Percentiles rank a stretch among this genome's conserved stretches.
Conservation (phyloP, 2,113 vertebrate species). For the Rutilus rutilus region DNA sequence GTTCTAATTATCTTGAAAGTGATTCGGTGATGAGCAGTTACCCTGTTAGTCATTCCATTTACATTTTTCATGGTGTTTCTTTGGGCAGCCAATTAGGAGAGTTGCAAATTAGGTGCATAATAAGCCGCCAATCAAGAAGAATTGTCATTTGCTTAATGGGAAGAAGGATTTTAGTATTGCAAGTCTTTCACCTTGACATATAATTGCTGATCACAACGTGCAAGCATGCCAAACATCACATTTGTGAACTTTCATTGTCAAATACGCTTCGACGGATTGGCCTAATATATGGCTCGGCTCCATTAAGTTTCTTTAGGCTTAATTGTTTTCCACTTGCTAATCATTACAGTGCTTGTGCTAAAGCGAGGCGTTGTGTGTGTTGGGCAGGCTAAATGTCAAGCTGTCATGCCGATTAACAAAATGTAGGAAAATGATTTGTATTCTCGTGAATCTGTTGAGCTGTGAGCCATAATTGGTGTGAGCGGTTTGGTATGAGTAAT, state of each 20-base stretch:
- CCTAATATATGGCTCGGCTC: neutral
- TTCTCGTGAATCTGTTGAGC: neutral
- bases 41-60: conserved; percentile 29
- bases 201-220: conserved; percentile 24
- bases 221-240: conserved; percentile 10
- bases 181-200: conserved; percentile 2
- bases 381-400: conserved; percentile 29
- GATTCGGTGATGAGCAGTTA: conserved; percentile 18
- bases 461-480: conserved; percentile 16
- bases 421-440: conserved; percentile 16
- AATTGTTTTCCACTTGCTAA: conserved; percentile 16
- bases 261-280: neutral
- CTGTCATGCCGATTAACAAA: conserved; percentile 17
- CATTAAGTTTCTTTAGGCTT: neutral
- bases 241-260: neutral
- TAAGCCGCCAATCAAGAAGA: conserved; percentile 47
- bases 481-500: conserved; percentile 4
- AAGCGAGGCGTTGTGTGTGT: conserved; percentile 4
- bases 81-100: conserved; percentile 33
- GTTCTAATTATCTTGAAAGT: conserved; percentile 19
- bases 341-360: conserved; percentile 1
- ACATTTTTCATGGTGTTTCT: conserved; percentile 25
- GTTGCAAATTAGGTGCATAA: conserved; percentile 47
- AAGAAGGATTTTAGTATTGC: neutral
- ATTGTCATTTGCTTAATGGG: conserved; percentile 40